These are phyloP conservation scores for Platygyra sinensis DNA, from an alignment of 64 coral and sea anemone genomes.

Conservation along the genomic window DNA sequence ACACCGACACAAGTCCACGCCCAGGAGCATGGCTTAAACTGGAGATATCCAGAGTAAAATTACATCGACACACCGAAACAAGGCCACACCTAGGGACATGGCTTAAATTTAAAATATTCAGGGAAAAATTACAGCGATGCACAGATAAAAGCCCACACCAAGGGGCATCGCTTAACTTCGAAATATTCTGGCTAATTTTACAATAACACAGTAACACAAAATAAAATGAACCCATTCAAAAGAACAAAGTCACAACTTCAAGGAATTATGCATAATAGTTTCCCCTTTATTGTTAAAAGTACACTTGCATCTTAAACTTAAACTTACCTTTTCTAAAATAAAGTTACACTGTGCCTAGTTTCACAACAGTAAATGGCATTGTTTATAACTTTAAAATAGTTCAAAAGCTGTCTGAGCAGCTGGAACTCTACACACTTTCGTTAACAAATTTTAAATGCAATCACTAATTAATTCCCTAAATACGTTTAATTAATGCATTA, in stretches of 20 bases:
- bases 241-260: constrained; percentile 18
- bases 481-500: constrained; percentile 21
- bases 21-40: not conserved
- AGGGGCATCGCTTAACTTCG: constrained; percentile 11
- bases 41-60: not conserved
- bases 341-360: not conserved
- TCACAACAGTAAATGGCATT: constrained; percentile 7
- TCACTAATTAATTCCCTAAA: constrained; percentile 8
- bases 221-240: constrained; percentile 18
- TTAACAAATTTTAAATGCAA: constrained; percentile 14
- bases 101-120: not conserved
- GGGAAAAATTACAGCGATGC: not conserved
- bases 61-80: not conserved
- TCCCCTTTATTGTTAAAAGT: constrained; percentile 1
- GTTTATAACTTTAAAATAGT: not conserved
- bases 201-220: constrained; percentile 1
- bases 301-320: not conserved
- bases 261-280: not conserved
- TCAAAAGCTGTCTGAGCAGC: not conserved
- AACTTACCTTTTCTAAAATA: constrained; percentile 2
- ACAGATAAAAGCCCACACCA: not conserved
- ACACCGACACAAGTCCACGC: not conserved
- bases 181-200: constrained; percentile 17
- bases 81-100: constrained; percentile 1
- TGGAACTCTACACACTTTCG: constrained; percentile 17